Percentiles rank a stretch among this genome's conserved stretches.
These are phyloP conservation scores for Sarcophaga rosellei DNA, from an alignment of 2,888 invertebrate genomes.

Conservation along the genomic window DNA sequence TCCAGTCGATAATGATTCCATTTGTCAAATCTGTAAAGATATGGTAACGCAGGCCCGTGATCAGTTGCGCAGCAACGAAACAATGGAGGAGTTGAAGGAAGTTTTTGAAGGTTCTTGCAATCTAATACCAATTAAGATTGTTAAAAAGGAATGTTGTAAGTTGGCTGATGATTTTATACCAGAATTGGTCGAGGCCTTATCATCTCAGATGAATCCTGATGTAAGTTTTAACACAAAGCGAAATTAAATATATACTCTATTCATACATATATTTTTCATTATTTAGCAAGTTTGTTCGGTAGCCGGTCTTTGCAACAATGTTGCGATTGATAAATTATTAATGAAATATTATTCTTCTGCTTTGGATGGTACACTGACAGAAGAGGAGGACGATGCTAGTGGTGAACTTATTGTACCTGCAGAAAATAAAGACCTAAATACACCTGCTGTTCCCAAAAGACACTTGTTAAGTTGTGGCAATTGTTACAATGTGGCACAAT, in stretches of 20 bases:
- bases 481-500: slow-evolving; percentile 76
- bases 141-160: slow-evolving; percentile 89
- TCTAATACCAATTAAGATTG: slow-evolving; percentile 88
- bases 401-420: slow-evolving; percentile 47
- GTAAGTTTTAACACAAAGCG: slow-evolving; percentile 71
- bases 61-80: slow-evolving; percentile 93
- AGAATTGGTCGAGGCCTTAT: slow-evolving; percentile 92
- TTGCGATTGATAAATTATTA: slow-evolving; percentile 85
- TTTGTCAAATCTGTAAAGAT: slow-evolving; percentile 92
- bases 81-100: slow-evolving; percentile 90
- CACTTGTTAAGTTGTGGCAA: slow-evolving; percentile 75
- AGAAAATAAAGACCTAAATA: background rate
- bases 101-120: slow-evolving; percentile 95
- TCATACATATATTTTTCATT: slow-evolving; percentile 4
- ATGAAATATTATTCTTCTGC: slow-evolving; percentile 76
- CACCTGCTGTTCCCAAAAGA: background rate
- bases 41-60: slow-evolving; percentile 95
- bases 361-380: slow-evolving; percentile 72
- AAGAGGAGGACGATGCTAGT: slow-evolving; percentile 57
- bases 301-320: slow-evolving; percentile 93
- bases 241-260: background rate
- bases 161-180: slow-evolving; percentile 93
- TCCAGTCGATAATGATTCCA: slow-evolving; percentile 88
- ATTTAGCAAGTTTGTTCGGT: slow-evolving; percentile 89
- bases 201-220: slow-evolving; percentile 95